Evolutionary conservation across 23 tunicate genomes (phyloP).

Genomic region (Halocynthia aurantium): DNA sequence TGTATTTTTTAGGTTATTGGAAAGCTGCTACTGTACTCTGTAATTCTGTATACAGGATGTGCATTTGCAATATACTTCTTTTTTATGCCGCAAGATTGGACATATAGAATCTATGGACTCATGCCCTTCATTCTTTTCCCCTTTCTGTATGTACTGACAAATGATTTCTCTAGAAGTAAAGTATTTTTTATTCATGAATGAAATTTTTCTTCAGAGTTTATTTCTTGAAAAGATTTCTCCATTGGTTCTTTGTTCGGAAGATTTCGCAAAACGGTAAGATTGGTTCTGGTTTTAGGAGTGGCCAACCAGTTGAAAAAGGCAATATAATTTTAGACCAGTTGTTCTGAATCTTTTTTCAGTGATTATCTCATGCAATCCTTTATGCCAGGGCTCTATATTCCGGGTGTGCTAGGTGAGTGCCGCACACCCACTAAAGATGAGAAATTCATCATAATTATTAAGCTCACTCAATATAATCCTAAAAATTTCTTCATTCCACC

Average conservation of each 20-base stretch:
- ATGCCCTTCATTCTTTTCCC: slow-evolving; percentile 63
- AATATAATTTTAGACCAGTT: no score
- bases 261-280: slow-evolving; percentile 70
- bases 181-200: background rate
- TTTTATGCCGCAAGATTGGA: slow-evolving; percentile 31
- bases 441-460: no score
- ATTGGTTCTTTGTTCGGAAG: slow-evolving; percentile 90
- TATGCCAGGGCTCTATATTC: no score
- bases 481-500: no score
- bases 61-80: slow-evolving; percentile 59
- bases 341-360: no score
- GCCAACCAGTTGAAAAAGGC: background rate
- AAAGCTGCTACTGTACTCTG: slow-evolving; percentile 63
- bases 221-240: slow-evolving; percentile 60
- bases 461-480: no score
- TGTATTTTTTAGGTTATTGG: slow-evolving; percentile 73
- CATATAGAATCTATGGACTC: slow-evolving; percentile 50
- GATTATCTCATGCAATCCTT: no score
- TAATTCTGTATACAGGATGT: slow-evolving; percentile 45
- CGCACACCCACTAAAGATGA: no score
- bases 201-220: slow-evolving; percentile 50
- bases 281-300: background rate
- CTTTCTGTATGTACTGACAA: slow-evolving; percentile 47
- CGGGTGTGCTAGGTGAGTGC: no score
- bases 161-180: no score